Evolutionary conservation across 2,113 vertebrate species (phyloP).

Genomic region (Propithecus coquereli): DNA sequence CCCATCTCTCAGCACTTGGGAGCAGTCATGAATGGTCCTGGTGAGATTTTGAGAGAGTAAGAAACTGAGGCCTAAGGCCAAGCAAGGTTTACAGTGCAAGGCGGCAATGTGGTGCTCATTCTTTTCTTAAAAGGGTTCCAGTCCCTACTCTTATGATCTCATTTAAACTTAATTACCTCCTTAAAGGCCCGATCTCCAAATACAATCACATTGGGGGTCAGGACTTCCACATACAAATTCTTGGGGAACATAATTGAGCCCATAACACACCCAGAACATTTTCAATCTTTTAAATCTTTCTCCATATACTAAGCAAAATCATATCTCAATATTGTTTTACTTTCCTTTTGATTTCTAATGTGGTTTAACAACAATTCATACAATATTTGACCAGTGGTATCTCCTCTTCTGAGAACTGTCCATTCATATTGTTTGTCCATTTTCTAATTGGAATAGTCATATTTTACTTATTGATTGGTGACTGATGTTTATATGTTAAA

Average conservation of each 20-base stretch:
- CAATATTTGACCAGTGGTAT: too few relatives aligned
- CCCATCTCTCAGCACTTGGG: neutral
- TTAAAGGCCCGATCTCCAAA: neutral
- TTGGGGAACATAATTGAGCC: neutral
- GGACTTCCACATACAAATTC: neutral
- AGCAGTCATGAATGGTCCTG: rapidly evolving
- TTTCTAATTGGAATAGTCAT: too few relatives aligned
- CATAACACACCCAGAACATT: neutral
- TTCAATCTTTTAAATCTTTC: neutral
- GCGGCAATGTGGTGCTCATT: neutral
- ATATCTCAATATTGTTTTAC: neutral
- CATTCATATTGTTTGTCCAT: too few relatives aligned
- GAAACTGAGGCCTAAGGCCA: rapidly evolving
- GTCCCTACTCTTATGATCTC: neutral
- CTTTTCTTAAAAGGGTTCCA: neutral
- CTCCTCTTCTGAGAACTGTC: too few relatives aligned
- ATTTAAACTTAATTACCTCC: neutral
- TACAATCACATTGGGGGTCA: neutral
- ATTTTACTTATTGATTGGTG: too few relatives aligned
- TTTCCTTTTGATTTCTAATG: too few relatives aligned
- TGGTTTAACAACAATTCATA: too few relatives aligned
- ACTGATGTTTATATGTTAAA: too few relatives aligned
- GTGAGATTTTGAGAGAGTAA: rapidly evolving
- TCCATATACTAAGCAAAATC: neutral
- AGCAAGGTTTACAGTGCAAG: rapidly evolving